A percentile compares a stretch with the other conserved stretches of the same genome.
Evolutionary conservation across 2,888 invertebrate species (phyloP).

Genomic region (Atethmia centrago): DNA sequence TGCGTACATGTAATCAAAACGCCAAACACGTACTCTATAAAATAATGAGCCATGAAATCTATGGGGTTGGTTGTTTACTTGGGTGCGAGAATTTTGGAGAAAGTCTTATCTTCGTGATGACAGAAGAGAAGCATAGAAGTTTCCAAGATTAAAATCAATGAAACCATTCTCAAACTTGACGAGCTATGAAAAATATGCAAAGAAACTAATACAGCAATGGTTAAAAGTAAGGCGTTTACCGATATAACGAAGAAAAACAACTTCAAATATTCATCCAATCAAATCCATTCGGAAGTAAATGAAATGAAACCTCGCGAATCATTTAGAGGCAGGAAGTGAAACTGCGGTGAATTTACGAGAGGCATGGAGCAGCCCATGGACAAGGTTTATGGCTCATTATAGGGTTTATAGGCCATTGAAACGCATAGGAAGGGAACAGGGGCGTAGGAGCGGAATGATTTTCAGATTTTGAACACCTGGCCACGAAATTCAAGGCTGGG

Average conservation of each 20-base stretch:
- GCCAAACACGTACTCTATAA: slow-evolving; percentile 34
- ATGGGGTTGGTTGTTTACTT: slow-evolving; percentile 8
- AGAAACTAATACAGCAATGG: neutral
- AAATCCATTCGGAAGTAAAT: slow-evolving; percentile 65
- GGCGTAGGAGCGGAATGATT: slow-evolving; percentile 47
- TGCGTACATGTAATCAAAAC: slow-evolving; percentile 38
- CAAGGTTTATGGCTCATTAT: slow-evolving; percentile 77
- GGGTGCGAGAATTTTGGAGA: neutral
- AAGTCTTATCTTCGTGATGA: slow-evolving; percentile 4
- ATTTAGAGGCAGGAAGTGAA: slow-evolving; percentile 61
- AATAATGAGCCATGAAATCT: slow-evolving; percentile 35
- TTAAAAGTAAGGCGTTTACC: neutral
- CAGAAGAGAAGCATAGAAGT: neutral
- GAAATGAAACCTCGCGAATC: slow-evolving; percentile 68
- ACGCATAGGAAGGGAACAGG: slow-evolving; percentile 63
- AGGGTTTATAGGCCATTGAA: slow-evolving; percentile 74
- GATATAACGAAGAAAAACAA: slow-evolving; percentile 30
- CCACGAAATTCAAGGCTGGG: slow-evolving; percentile 32
- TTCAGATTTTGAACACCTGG: slow-evolving; percentile 60
- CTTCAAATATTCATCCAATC: slow-evolving; percentile 51
- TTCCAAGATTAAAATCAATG: neutral
- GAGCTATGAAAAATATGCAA: neutral
- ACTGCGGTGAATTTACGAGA: slow-evolving; percentile 71
- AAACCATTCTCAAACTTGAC: neutral
- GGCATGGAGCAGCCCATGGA: slow-evolving; percentile 69